phyloP scores from a whole-genome alignment of 2,113 vertebrate genomes.

The Recurvirostra avosetta region DNA sequence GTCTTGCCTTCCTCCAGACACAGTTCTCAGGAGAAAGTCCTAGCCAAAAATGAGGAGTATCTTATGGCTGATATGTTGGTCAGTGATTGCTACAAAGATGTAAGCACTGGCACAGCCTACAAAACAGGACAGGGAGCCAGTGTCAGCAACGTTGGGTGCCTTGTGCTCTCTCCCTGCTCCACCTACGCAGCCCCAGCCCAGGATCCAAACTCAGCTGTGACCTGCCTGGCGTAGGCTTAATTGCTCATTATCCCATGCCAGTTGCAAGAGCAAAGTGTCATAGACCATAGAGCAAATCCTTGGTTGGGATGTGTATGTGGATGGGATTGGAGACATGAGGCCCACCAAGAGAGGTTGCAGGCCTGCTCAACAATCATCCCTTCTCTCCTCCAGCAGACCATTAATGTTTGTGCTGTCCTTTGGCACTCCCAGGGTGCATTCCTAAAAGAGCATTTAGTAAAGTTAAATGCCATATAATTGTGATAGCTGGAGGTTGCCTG shows the following conservation, averaged over 20 bases:
- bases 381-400: not conserved
- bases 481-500: constrained; percentile 28
- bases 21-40: not conserved
- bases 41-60: not conserved
- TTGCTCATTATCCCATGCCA: not conserved
- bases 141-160: accelerated
- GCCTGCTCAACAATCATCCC: not conserved
- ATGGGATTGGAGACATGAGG: not conserved
- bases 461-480: not conserved
- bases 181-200: not conserved
- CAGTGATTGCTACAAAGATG: not conserved
- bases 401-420: not conserved
- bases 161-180: not conserved
- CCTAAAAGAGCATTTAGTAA: constrained; percentile 1
- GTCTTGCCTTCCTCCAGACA: not conserved
- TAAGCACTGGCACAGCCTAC: not conserved
- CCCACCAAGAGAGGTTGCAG: accelerated
- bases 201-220: not conserved
- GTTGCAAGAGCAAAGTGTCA: not conserved
- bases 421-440: not conserved
- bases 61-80: not conserved
- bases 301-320: not conserved
- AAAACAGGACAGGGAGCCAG: not conserved
- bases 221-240: not conserved
- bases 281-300: not conserved